Evolutionary conservation across 2,113 vertebrate genomes (phyloP).

Genomic region (Ctenodactylus gundi): DNA sequence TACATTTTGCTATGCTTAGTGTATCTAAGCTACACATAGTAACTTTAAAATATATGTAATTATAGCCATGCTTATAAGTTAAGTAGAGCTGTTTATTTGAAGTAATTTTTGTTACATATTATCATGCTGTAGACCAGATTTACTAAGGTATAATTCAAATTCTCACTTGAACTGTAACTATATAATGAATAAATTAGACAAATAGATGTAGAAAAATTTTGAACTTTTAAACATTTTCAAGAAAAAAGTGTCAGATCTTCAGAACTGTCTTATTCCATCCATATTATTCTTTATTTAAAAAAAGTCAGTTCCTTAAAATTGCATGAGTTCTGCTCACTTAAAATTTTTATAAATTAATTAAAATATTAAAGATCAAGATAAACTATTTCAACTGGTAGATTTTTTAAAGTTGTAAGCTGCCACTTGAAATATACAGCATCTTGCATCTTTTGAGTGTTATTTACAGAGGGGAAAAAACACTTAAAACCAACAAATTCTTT

Average conservation of each 20-base stretch:
- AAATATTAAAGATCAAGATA: constrained; percentile 66
- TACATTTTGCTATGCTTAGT: background rate
- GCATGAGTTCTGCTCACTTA: background rate
- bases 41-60: constrained; percentile 11
- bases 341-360: constrained; percentile 20
- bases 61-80: background rate
- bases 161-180: background rate
- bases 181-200: constrained; percentile 1
- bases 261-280: background rate
- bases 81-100: constrained; percentile 21
- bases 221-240: background rate
- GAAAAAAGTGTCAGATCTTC: background rate
- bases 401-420: constrained; percentile 71
- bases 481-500: constrained; percentile 80
- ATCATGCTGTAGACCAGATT: background rate
- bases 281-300: background rate
- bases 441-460: constrained; percentile 50
- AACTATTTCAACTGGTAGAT: constrained; percentile 60
- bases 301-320: constrained; percentile 32
- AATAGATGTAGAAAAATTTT: background rate
- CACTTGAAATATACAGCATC: constrained; percentile 73
- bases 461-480: constrained; percentile 44
- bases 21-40: background rate
- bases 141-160: background rate
- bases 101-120: background rate